Evolutionary conservation across 2,113 vertebrate genomes (phyloP), one percentile per base, ranked within the genome.

Genomic region (Tupaia chinensis): DNA sequence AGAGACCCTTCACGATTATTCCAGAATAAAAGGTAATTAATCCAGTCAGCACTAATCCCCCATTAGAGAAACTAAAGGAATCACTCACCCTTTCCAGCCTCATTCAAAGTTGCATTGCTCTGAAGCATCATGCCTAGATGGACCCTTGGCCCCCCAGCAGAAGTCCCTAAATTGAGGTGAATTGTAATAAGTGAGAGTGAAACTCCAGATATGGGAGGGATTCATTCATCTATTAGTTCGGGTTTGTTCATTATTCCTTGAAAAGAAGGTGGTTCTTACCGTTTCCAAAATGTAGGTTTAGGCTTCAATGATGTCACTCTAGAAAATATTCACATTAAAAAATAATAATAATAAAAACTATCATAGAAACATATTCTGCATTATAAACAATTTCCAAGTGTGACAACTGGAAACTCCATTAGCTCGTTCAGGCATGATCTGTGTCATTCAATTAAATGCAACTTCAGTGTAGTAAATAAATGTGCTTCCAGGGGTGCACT

Each of bases 381-480:
- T 68, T 29, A 83, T 77, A 32, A 87, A 81, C 4, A 73, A 86
- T 95, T 91, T 96, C 81, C 81, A 90, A 95, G 44, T 19, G 53
- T 95, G 63, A 93, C 83, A 92, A 34, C 53, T 65, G 58, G 80
- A 95, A 95, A 93, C 34, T 77, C 5, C 74, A 83, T 84, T 77
- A 73, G 74, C 69, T 89, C 79, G 74, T 73, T 90, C 44, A 78
- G 25, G 25, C 69, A 69, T 20, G 3, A 61, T 77, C 77, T 65
- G n/a, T n/a, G 29, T 91, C 95, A 94, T 14, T 96, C 69, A 93
- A 78, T 17, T 63, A 95, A 94, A 73, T 7, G 58, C 25, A 84
- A 15, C 65, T 94, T 89, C 77, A 9, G 0, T 56, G 9, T 4
- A 78, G 27, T 61, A 81, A 83, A 92, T 17, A 68, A 60, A 79